Evolutionary conservation across 2,888 invertebrate species (phyloP), one percentile per base, ranked within the genome.

Genomic region (Caenorhabditis japonica): DNA sequence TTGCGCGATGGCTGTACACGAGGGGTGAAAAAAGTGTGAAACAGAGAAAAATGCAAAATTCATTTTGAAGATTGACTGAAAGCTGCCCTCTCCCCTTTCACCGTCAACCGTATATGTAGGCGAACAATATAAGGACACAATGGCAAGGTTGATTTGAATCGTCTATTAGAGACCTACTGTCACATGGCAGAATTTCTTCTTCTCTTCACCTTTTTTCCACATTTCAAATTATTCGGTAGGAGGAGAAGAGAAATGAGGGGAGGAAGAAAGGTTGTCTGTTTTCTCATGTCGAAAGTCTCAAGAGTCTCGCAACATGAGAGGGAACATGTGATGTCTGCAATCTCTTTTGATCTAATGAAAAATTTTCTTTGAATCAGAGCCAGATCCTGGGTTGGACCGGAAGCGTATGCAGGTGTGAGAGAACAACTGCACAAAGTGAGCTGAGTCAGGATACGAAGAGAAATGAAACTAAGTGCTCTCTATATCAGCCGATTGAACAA

Each of bases 241-340:
- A 46, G 46, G 10, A 46, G 15, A 27, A 3, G 23, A 36, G n/a
- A 15, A 33, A 39, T n/a, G 38, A 46, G 53, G 49, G 41, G 36
- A 46, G 62, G 36, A 53, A 62, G 53, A 62, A 62, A 61, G 46
- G 51, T 62, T 46, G 62, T 19, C 43, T 46, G 44, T 27, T 15
- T 25, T 23, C 30, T 30, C 30, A 30, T 30, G 5, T 30, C 30
- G 30, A 30, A 30, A 30, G 30, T 30, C 7, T 30, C 30, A 10
- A 5, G 10, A 30, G 30, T 30, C 34, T 64, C 64, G 64, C 64
- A 64, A 64, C 64, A 64, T 41, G 39, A 47, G 64, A 64, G 51
- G 56, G 56, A 66, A 66, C 66, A 66, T 66, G 66, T 56, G 66
- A 66, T 66, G 66, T 66, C 56, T 66, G 51, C 64, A 55, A 64